Evolutionary conservation across 2,113 vertebrate species (phyloP).

Genomic region (Halichoerus grypus): DNA sequence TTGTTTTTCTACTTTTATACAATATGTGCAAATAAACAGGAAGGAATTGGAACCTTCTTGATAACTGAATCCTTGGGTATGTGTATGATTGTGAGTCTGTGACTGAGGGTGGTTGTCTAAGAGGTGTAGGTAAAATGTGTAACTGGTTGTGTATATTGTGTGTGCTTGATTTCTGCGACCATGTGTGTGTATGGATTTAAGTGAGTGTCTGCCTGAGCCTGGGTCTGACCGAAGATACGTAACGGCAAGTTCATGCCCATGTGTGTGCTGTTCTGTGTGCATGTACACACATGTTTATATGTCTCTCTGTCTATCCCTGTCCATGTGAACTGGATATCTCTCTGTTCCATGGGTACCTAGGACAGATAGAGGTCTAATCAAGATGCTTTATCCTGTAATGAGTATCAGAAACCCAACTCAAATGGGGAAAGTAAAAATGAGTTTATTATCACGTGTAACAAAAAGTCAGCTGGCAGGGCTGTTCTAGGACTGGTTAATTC

Average conservation of each 20-base stretch:
- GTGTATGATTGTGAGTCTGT: not conserved
- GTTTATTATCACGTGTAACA: slow-evolving; percentile 10
- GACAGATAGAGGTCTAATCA: not conserved
- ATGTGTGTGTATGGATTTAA: not conserved
- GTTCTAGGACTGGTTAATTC: not conserved
- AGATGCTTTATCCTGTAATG: not conserved
- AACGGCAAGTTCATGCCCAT: not conserved
- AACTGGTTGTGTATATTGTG: rapidly evolving
- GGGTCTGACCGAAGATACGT: not conserved
- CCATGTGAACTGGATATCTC: not conserved
- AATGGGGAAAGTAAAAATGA: not conserved
- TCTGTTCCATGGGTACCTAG: not conserved
- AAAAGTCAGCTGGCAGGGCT: not conserved
- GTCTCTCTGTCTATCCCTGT: not conserved
- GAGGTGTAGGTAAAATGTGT: not conserved
- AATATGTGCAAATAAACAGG: slow-evolving; percentile 16
- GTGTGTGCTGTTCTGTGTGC: not conserved
- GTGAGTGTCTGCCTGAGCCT: not conserved
- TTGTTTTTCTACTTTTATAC: slow-evolving; percentile 64
- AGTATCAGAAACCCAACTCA: not conserved
- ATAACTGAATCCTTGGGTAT: not conserved
- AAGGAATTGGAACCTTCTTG: not conserved
- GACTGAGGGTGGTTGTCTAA: not conserved
- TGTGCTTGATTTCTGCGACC: not conserved
- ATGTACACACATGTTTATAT: not conserved